Base-by-base conservation (phyloP, 2,888 invertebrate species). In the Empis livida region DNA sequence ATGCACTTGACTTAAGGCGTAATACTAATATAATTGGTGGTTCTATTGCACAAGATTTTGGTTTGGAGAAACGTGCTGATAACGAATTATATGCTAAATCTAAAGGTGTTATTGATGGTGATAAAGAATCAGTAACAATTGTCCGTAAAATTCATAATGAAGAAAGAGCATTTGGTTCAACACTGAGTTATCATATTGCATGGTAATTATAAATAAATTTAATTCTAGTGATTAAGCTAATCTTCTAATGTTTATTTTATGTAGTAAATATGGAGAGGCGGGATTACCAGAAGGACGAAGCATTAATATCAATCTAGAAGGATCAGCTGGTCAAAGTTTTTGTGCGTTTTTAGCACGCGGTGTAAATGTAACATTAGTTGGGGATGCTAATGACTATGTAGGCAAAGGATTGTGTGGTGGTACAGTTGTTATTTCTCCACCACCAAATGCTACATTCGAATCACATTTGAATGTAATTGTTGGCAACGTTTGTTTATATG, bases 281-380 rank as follows among this genome's bases (percentile, higher is more conserved):
- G 95, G 96, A 9, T 73, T 96, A 11, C 92, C 94, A 0, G 80
- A 80, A 16, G 80, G 78, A 54, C 80, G 79, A 49, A 68, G 69
- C 4, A 84, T 96, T 53, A 80, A 86, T 59, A 86, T 99, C 47
- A 77, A 77, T 37, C 73, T 97, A 54, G 81, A 73, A 42, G 99
- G 99, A 14, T 93, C 95, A 3, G 99, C 96, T 10, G 99, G 99
- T 11, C 99, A 99, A 74, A 97, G 96, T 64, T 99, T 99, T 75
- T 92, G 97, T 67, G 97, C 97, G 8, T 99, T 99, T 74, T 73
- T 99, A 58, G 84, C 87, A 0, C 84, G 81, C 54, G 99, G 99
- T 20, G 78, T 97, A 47, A 82, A 82, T 46, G 86, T 95, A 5
- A 88, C 83, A 1, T 73, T 99, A 15, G 94, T 93, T 68, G 99